Conservation (phyloP, 2,888 invertebrate species). For the Nasonia oneida region DNA sequence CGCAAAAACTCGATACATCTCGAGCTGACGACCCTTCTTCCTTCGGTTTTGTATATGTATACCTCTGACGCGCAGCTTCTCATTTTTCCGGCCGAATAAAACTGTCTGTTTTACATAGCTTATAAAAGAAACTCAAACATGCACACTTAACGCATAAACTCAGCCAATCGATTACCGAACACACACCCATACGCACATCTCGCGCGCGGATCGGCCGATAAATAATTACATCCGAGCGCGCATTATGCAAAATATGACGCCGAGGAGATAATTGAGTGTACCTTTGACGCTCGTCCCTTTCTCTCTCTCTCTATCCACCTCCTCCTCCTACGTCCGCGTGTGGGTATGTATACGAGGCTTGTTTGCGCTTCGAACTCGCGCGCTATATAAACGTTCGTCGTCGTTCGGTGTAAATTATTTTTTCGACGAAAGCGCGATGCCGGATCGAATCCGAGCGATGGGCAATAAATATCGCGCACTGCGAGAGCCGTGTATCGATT, state of each 20-base stretch:
- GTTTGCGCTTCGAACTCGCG: not conserved
- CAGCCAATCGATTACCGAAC: conserved; percentile 40
- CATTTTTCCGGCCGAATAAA: not conserved
- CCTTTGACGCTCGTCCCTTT: conserved; percentile 25
- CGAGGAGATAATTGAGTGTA: conserved; percentile 40
- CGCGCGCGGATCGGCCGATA: conserved; percentile 5
- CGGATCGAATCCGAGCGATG: conserved; percentile 7
- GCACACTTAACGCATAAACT: not conserved
- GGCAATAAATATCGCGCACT: not conserved
- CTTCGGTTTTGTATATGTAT: not conserved
- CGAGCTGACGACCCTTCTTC: not conserved
- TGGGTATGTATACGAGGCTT: not conserved
- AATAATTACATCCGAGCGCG: conserved; percentile 42
- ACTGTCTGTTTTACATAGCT: too few relatives aligned
- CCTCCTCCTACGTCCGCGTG: not conserved
- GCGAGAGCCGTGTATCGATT: conserved; percentile 24
- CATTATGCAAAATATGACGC: conserved; percentile 57
- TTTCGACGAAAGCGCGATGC: conserved; percentile 1
- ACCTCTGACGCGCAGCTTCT: not conserved
- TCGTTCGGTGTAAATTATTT: conserved; percentile 3
- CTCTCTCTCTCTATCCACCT: not conserved
- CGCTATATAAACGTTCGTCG: not conserved
- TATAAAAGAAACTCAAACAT: too few relatives aligned
- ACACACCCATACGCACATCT: not conserved
- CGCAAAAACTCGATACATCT: conserved; percentile 45